Conservation (phyloP, 2,888 invertebrate genomes). For the Ametastegia equiseti region DNA sequence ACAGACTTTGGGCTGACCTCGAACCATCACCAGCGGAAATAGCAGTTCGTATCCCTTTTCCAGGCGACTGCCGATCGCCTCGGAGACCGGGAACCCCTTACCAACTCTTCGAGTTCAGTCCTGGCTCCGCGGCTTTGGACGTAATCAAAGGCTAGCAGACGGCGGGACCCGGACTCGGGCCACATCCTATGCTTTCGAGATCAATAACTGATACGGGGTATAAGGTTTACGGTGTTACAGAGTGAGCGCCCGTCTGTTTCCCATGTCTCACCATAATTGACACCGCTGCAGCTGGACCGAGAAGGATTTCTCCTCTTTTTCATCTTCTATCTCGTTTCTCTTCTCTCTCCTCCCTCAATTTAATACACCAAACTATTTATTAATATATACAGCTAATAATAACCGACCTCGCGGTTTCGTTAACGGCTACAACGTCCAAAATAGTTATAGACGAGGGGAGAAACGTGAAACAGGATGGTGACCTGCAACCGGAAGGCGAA, state of each 20-base stretch:
- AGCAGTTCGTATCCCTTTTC: conserved; percentile 45
- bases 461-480: not conserved
- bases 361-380: not conserved
- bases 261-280: conserved; percentile 40
- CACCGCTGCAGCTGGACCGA: not conserved
- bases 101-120: conserved; percentile 20
- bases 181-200: conserved; percentile 30
- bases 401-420: not conserved
- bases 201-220: conserved; percentile 48
- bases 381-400: not conserved
- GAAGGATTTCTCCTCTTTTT: not conserved
- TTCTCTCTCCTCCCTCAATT: too few species aligned
- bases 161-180: conserved; percentile 14
- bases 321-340: not conserved
- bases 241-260: conserved; percentile 13
- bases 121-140: conserved; percentile 33
- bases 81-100: conserved; percentile 38
- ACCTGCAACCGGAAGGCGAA: conserved; percentile 20
- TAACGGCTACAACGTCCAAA: not conserved
- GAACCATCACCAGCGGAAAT: conserved; percentile 33
- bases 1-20: conserved; percentile 17
- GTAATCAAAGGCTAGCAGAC: conserved; percentile 41
- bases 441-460: not conserved
- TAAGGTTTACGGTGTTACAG: conserved; percentile 29
- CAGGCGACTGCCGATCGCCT: conserved; percentile 23